These are phyloP conservation scores for Catajapyx aquilonaris DNA, from an alignment of 1,140 invertebrate genomes.

Conservation along the genomic window DNA sequence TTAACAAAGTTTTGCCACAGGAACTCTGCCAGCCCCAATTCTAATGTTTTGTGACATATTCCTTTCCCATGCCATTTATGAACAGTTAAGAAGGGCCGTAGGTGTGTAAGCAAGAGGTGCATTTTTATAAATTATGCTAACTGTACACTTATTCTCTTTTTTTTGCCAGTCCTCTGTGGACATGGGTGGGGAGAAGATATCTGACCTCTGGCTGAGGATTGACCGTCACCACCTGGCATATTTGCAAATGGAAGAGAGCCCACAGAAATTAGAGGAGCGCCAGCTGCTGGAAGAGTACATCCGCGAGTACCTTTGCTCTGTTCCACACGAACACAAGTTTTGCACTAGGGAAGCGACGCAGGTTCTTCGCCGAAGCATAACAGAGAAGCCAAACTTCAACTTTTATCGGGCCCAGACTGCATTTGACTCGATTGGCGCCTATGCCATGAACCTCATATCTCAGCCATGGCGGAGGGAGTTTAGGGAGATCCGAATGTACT, in stretches of 20 bases:
- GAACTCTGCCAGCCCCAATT: no score
- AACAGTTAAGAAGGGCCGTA: no score
- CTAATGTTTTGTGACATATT: no score
- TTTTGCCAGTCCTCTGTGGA: no score
- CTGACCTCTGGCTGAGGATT: conserved; percentile 41
- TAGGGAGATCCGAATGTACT: conserved; percentile 52
- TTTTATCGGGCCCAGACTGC: conserved; percentile 55
- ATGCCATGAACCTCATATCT: conserved; percentile 59
- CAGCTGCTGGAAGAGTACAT: conserved; percentile 53
- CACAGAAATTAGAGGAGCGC: conserved; percentile 43
- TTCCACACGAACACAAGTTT: conserved; percentile 60
- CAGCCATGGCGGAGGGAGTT: conserved; percentile 80
- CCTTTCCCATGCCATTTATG: no score
- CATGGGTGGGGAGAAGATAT: no score
- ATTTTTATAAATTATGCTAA: no score
- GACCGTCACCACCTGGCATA: conserved; percentile 45
- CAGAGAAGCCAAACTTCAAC: conserved; percentile 44
- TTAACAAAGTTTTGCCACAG: no score
- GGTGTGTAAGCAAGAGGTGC: no score
- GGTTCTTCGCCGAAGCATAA: conserved; percentile 47
- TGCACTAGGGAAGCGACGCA: conserved; percentile 44
- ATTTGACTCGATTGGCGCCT: conserved; percentile 61
- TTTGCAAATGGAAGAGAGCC: conserved; percentile 52
- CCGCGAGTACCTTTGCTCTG: conserved; percentile 48
- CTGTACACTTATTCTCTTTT: no score